A percentile compares a stretch with the other conserved stretches of the same genome.
Evolutionary conservation across 2,113 vertebrate species (phyloP).

Genomic region (Syngnathoides biaculeatus): DNA sequence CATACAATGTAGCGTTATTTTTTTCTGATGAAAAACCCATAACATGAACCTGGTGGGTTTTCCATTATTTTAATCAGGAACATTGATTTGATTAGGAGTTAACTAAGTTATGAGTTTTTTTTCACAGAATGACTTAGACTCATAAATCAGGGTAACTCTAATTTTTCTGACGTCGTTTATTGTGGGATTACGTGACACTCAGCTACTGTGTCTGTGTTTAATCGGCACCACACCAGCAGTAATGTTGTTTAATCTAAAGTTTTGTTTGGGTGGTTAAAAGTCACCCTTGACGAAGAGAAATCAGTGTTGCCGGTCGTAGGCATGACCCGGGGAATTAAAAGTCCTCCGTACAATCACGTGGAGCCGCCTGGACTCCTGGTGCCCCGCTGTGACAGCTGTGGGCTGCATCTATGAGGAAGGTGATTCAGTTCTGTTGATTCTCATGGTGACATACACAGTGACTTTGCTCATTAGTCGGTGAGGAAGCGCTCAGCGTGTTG

Average conservation of each 20-base stretch:
- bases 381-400: conserved; percentile 20
- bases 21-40: too few relatives aligned
- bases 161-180: not conserved
- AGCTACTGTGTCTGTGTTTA: conserved; percentile 35
- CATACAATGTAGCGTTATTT: too few relatives aligned
- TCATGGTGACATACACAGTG: not conserved
- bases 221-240: conserved; percentile 18
- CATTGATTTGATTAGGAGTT: too few relatives aligned
- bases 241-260: conserved; percentile 25
- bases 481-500: conserved; percentile 3
- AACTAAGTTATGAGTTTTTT: too few relatives aligned
- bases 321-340: not conserved
- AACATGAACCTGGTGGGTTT: too few relatives aligned
- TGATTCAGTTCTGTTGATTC: conserved; percentile 24
- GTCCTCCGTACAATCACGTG: conserved; percentile 1
- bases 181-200: not conserved
- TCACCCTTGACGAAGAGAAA: conserved; percentile 4
- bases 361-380: not conserved
- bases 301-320: conserved; percentile 4
- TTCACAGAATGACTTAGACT: too few relatives aligned
- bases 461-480: conserved; percentile 1
- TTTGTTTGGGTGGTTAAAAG: conserved; percentile 20
- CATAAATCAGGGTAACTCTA: not conserved
- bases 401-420: conserved; percentile 19
- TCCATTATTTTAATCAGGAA: too few relatives aligned